phyloP scores from a whole-genome alignment of 1,140 invertebrate genomes.

The Wiebesia pumilae region DNA sequence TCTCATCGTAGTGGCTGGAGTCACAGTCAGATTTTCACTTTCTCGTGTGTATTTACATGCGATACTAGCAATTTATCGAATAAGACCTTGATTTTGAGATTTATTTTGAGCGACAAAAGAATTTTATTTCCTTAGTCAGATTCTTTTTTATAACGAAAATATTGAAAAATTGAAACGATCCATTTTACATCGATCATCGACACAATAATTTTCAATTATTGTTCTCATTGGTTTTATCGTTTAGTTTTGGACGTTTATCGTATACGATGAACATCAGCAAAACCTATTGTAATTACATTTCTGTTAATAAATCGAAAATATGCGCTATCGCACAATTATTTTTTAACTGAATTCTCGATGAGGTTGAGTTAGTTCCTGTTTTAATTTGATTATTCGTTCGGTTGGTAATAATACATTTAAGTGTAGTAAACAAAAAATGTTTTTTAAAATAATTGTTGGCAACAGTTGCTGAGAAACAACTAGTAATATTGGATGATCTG shows the following conservation, averaged over 20 bases:
- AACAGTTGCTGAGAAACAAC: no score
- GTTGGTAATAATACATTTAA: neutral
- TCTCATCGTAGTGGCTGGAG: conserved; percentile 67
- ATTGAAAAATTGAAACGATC: no score
- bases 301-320: neutral
- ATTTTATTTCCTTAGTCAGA: no score
- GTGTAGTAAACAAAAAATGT: neutral
- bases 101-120: neutral
- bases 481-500: no score
- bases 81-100: neutral
- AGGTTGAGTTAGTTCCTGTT: no score
- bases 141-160: no score
- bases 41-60: neutral
- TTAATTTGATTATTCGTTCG: neutral
- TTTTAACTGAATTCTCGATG: no score
- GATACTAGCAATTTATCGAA: neutral
- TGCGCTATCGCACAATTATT: neutral
- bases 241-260: neutral
- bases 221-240: neutral
- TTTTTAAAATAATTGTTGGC: no score
- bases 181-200: no score
- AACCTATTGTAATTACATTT: neutral
- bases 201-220: no score
- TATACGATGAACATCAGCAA: neutral
- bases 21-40: conserved; percentile 2